These are phyloP conservation scores for Oxygymnocypris stewartii DNA, from an alignment of 2,113 vertebrate species.

Conservation along the genomic window DNA sequence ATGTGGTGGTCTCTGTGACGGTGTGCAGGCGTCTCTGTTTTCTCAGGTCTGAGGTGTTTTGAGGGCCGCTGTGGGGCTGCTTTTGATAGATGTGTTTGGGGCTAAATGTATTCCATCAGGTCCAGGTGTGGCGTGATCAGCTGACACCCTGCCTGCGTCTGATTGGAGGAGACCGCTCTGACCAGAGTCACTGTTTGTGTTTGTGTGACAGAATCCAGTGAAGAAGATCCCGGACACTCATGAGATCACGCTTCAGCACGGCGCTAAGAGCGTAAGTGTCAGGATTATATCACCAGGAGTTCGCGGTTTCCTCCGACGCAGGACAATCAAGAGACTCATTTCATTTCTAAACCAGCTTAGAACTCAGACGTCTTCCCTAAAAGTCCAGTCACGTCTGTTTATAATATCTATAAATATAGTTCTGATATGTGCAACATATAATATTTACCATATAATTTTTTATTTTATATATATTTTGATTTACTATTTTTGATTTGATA, in stretches of 20 bases:
- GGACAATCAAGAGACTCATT: too few relatives aligned
- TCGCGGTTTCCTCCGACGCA: too few relatives aligned
- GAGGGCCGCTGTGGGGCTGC: conserved; percentile 1
- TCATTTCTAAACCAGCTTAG: too few relatives aligned
- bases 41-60: conserved; percentile 36
- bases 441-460: too few relatives aligned
- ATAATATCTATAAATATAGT: too few relatives aligned
- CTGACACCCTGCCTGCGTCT: background rate
- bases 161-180: background rate
- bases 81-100: conserved; percentile 21
- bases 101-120: conserved; percentile 7
- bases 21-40: conserved; percentile 9
- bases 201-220: conserved; percentile 79
- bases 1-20: conserved; percentile 32
- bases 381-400: too few relatives aligned
- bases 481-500: too few relatives aligned
- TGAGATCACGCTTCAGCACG: conserved; percentile 92
- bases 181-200: background rate
- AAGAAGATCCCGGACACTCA: conserved; percentile 95
- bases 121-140: conserved; percentile 14
- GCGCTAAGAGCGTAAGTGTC: conserved; percentile 87
- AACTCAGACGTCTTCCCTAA: too few relatives aligned
- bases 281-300: too few relatives aligned
- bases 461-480: too few relatives aligned
- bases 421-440: too few relatives aligned